Conservation (phyloP, 2,797 vertebrate genomes). For the Tolypeutes matacus region DNA sequence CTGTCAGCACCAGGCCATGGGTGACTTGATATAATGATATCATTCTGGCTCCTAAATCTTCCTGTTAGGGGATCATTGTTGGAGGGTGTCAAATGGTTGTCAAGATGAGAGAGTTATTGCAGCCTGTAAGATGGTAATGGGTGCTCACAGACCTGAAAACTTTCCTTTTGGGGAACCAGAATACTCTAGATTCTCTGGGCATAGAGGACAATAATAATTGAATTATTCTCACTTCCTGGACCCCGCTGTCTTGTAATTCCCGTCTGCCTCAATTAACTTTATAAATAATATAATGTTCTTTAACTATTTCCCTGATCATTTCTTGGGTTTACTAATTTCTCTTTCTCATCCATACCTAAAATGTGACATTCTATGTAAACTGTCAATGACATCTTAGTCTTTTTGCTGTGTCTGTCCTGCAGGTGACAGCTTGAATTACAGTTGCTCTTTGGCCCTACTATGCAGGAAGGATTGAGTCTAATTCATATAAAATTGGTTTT, state of each 20-base stretch:
- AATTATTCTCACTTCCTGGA: conserved; percentile 62
- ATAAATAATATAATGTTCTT: neutral
- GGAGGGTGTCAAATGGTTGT: neutral
- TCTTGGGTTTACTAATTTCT: conserved; percentile 64
- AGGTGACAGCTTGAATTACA: conserved; percentile 9
- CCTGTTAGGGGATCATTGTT: neutral
- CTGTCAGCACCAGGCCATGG: neutral
- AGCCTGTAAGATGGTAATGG: conserved; percentile 45
- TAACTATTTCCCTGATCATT: neutral
- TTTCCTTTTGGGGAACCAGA: conserved; percentile 29
- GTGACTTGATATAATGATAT: neutral
- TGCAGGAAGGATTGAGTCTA: conserved; percentile 26
- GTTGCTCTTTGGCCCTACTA: conserved; percentile 32
- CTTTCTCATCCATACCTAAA: conserved; percentile 35
- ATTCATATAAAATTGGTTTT: conserved; percentile 66
- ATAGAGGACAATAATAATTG: conserved; percentile 68
- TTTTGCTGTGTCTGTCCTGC: conserved; percentile 34
- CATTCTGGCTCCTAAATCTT: neutral
- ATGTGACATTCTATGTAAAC: neutral
- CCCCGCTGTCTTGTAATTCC: conserved; percentile 52
- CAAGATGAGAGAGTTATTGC: neutral
- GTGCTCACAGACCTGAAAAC: conserved; percentile 58
- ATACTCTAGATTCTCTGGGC: conserved; percentile 60
- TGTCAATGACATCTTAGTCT: neutral
- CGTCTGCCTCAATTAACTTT: conserved; percentile 49